Conservation (phyloP, 1,140 invertebrate genomes). For the Drosophila tsacasi region DNA sequence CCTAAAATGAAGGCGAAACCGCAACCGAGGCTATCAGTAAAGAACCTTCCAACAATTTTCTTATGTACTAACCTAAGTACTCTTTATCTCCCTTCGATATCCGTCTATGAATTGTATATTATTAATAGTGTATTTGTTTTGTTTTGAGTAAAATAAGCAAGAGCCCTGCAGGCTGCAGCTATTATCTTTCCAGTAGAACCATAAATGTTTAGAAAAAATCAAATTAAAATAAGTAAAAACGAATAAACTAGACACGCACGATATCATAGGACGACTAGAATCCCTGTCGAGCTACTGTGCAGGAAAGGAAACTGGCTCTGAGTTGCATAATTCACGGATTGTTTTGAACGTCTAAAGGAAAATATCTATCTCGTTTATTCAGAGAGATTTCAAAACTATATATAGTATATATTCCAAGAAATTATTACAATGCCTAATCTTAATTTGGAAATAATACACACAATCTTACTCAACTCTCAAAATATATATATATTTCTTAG, state of each 20-base stretch:
- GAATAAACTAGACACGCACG: constrained; percentile 17
- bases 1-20: constrained; percentile 29
- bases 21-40: constrained; percentile 79
- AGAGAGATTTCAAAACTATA: constrained; percentile 17
- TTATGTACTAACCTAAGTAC: constrained; percentile 27
- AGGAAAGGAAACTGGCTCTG: constrained; percentile 44
- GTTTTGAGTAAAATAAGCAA: constrained; percentile 35
- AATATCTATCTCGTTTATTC: constrained; percentile 22
- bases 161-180: constrained; percentile 72
- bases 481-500: constrained; percentile 45
- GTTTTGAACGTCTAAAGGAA: constrained; percentile 31
- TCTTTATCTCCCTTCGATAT: constrained; percentile 34
- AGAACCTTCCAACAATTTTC: constrained; percentile 72
- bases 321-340: constrained; percentile 74
- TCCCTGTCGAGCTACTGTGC: constrained; percentile 69
- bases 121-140: constrained; percentile 23
- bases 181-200: constrained; percentile 42
- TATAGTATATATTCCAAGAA: constrained; percentile 24
- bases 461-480: constrained; percentile 44
- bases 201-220: constrained; percentile 19
- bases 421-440: constrained; percentile 15
- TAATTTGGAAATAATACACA: constrained; percentile 35
- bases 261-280: constrained; percentile 19
- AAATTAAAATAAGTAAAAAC: constrained; percentile 3
- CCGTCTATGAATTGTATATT: constrained; percentile 34